phyloP scores from a whole-genome alignment of 2,797 vertebrate genomes.

The Myiothlypis chrysogaster region DNA sequence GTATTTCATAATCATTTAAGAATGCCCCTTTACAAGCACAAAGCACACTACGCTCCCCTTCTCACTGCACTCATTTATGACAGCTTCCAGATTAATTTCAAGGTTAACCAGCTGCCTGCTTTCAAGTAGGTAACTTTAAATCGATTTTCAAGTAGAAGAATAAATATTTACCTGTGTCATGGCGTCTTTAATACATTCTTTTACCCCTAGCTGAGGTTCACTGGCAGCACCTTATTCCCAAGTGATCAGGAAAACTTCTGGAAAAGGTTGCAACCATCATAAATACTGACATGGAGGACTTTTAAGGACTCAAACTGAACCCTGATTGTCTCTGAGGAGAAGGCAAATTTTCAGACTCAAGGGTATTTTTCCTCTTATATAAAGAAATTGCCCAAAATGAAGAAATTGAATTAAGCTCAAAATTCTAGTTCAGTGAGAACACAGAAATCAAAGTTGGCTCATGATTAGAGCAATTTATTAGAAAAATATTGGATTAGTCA shows the following conservation, averaged over 20 bases:
- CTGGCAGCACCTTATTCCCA: neutral
- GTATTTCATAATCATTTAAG: neutral
- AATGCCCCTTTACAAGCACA: neutral
- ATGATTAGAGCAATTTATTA: neutral
- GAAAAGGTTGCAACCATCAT: neutral
- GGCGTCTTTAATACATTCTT: neutral
- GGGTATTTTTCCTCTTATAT: neutral
- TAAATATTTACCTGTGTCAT: neutral
- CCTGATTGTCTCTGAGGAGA: neutral
- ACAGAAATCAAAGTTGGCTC: neutral
- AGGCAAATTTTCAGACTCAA: neutral
- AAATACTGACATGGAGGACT: neutral
- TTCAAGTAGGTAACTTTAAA: neutral
- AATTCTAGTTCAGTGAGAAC: neutral
- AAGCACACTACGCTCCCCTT: rapidly evolving
- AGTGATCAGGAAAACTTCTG: neutral
- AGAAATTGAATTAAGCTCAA: neutral
- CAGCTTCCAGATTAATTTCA: neutral
- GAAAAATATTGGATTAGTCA: neutral
- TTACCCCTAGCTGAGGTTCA: neutral
- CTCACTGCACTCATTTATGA: neutral
- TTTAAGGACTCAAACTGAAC: neutral
- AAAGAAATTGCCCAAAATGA: neutral
- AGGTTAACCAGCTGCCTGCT: neutral
- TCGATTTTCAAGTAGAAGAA: neutral